Evolutionary conservation across 2,797 vertebrate genomes (phyloP), one percentile per base, ranked within the genome.

Genomic region (Arrhamphus sclerolepis): DNA sequence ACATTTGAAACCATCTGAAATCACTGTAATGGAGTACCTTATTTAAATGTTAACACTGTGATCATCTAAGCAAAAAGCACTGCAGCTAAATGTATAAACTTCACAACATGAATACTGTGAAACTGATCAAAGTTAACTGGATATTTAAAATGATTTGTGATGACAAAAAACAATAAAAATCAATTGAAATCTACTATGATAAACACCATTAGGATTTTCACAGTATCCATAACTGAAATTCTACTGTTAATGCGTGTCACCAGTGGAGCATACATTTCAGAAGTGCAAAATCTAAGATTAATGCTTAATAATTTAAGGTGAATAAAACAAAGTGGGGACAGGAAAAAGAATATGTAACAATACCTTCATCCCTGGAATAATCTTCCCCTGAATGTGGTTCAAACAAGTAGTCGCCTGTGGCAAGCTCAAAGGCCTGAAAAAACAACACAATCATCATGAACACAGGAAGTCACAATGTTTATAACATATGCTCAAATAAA

Each of bases 351-450:
- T 26, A 61, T 56, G 42, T 43, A 55, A 66, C 48, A 63, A 76
- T 93, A 98, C 97, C 97, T 98, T 99, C 97, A 89, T 99, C 97
- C 76, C 97, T 92, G 53, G 96, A 96, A 87, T 99, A 99, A 84
- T 99, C 97, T 80, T 98, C 97, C 29, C 97, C 97, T 54, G 97
- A 98, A 81, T 98, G 97, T 61, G 97, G 97, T 68, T 98, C 97
- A 46, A 99, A 99, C 64, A 99, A 90, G 81, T 98, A 99, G 86
- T 99, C 97, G 42, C 97, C 97, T 2, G 97, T 99, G 80, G 95
- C 95, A 34, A 99, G 89, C 77, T 99, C 97, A 91, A 99, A 99
- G 10, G 97, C 97, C 97, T 99, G 69, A 24, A 43, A 61, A 87
- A 47, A 83, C 19, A 81, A 65, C 28, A 65, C 13, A 65, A 62